These are phyloP conservation scores for Halcyon smyrnensis DNA, from an alignment of 2,797 vertebrate genomes.

Conservation along the genomic window DNA sequence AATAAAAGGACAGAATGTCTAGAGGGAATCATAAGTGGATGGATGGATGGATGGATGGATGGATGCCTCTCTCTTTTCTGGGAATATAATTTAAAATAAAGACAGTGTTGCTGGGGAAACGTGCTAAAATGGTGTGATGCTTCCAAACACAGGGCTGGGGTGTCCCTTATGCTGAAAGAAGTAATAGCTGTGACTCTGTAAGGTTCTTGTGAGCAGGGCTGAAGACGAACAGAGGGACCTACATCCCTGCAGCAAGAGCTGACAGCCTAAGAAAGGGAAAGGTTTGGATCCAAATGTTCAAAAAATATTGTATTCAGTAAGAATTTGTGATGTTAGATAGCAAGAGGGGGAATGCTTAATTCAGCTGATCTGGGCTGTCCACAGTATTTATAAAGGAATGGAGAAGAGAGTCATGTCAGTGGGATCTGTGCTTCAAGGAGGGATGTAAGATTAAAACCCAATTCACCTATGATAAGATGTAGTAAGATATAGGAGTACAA, in stretches of 20 bases:
- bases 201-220: neutral
- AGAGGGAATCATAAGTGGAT: neutral
- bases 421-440: neutral
- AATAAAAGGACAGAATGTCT: slow-evolving; percentile 1
- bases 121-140: neutral
- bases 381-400: neutral
- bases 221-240: neutral
- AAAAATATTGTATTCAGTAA: neutral
- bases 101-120: slow-evolving; percentile 15
- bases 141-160: neutral
- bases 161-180: neutral
- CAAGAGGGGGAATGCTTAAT: neutral
- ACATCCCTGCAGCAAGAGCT: neutral
- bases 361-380: neutral
- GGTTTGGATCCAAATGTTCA: neutral
- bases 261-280: neutral
- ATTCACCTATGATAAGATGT: too few relatives aligned
- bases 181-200: neutral
- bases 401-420: neutral
- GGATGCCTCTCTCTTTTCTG: neutral
- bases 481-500: too few relatives aligned
- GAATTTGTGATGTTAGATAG: neutral
- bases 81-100: neutral
- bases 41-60: neutral
- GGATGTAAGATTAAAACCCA: too few relatives aligned